Percentiles rank a stretch among this genome's conserved stretches.
Evolutionary conservation across 2,797 vertebrate genomes (phyloP).

Genomic region (Tolypeutes matacus): DNA sequence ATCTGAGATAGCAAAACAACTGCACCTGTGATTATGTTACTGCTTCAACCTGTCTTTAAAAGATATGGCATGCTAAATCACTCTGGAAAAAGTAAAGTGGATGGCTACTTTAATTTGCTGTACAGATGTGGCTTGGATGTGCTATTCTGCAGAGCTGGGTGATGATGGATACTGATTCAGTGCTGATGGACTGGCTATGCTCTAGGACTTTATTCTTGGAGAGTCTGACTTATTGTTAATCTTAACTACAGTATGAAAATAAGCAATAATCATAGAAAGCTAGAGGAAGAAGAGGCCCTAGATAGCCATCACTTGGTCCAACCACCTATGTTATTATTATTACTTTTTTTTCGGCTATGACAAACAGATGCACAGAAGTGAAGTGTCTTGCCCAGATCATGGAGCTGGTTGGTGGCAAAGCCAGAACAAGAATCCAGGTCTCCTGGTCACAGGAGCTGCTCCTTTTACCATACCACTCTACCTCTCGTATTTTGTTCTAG

Average conservation of each 20-base stretch:
- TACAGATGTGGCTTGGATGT: background rate
- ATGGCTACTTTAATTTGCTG: background rate
- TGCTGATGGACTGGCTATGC: background rate
- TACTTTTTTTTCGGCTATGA: background rate
- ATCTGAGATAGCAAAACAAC: background rate
- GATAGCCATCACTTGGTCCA: background rate
- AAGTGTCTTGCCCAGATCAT: background rate
- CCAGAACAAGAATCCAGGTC: background rate
- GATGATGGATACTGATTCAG: background rate
- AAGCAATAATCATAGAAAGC: background rate
- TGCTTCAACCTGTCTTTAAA: constrained; percentile 28
- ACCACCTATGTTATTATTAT: background rate
- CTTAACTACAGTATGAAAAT: constrained; percentile 7
- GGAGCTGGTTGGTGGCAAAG: background rate
- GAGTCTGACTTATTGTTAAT: constrained; percentile 12
- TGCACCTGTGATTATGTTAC: background rate
- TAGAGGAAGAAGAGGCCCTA: background rate
- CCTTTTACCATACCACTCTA: background rate
- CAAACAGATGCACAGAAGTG: background rate
- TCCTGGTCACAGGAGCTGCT: background rate
- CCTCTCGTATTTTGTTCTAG: background rate
- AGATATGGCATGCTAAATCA: background rate
- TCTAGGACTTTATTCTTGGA: constrained; percentile 18
- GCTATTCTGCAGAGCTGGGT: background rate
- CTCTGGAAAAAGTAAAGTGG: background rate